These are phyloP conservation scores for Cabera pusaria DNA, from an alignment of 2,888 invertebrate species.

Conservation along the genomic window DNA sequence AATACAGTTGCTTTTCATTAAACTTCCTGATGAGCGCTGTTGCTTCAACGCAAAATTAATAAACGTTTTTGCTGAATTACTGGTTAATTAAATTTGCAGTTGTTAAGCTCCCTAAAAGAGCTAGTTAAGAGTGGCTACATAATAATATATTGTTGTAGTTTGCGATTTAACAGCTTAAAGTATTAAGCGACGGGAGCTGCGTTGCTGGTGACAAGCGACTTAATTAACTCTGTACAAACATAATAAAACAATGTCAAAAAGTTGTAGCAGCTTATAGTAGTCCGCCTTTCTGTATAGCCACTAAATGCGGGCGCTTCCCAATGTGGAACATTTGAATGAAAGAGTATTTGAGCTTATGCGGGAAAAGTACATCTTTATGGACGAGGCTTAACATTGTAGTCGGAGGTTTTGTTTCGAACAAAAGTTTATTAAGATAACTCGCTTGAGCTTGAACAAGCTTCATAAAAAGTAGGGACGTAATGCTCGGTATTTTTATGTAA, in stretches of 20 bases:
- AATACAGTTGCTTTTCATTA: constrained; percentile 8
- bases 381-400: constrained; percentile 2
- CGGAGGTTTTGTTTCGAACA: constrained; percentile 13
- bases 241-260: constrained; percentile 51
- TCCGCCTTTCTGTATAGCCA: constrained; percentile 16
- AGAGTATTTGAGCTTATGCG: constrained; percentile 6
- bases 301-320: constrained; percentile 26
- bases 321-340: constrained; percentile 27
- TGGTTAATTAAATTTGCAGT: constrained; percentile 63
- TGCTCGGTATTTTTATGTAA: background rate
- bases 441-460: constrained; percentile 4
- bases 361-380: background rate
- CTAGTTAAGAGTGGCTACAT: constrained; percentile 60
- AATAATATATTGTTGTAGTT: constrained; percentile 63
- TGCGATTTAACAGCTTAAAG: constrained; percentile 69
- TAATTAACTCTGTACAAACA: constrained; percentile 66
- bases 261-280: constrained; percentile 30
- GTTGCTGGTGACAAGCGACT: constrained; percentile 66
- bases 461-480: constrained; percentile 4
- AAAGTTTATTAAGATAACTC: constrained; percentile 13
- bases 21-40: constrained; percentile 15
- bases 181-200: constrained; percentile 60
- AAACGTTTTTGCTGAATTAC: constrained; percentile 45
- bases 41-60: constrained; percentile 27
- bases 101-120: constrained; percentile 55